Percentiles rank a stretch among this genome's conserved stretches.
Evolutionary conservation across 2,888 invertebrate species (phyloP).

Genomic region (Oscheius sp.): DNA sequence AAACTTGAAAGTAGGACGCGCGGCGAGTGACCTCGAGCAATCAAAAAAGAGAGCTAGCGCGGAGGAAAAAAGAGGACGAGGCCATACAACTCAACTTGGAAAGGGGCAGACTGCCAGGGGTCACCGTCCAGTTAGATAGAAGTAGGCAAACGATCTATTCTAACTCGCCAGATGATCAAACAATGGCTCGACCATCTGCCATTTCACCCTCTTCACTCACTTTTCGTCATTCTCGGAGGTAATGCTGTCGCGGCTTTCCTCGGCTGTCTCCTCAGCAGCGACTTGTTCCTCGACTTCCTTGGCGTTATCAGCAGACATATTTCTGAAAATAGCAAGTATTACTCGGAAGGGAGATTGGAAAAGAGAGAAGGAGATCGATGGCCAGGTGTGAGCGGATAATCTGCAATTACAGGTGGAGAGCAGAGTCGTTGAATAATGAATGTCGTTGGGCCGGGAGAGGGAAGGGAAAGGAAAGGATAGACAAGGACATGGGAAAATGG

Average conservation of each 20-base stretch:
- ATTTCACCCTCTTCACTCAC: slow-evolving; percentile 3
- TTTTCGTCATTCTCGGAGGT: slow-evolving; percentile 24
- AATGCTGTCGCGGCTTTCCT: slow-evolving; percentile 32
- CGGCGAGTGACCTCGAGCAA: neutral
- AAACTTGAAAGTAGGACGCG: neutral
- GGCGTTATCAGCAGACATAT: slow-evolving; percentile 28
- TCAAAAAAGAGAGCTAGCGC: neutral
- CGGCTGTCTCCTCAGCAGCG: slow-evolving; percentile 23
- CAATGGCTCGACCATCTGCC: slow-evolving; percentile 23
- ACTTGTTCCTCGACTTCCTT: slow-evolving; percentile 29
- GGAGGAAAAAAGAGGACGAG: slow-evolving; percentile 21
- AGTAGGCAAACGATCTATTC: neutral
- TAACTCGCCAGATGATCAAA: slow-evolving; percentile 24
- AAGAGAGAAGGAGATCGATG: slow-evolving; percentile 12
- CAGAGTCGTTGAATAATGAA: neutral
- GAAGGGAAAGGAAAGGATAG: neutral
- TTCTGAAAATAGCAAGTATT: neutral
- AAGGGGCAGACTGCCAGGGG: neutral
- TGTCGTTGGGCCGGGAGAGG: neutral
- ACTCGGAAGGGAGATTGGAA: neutral
- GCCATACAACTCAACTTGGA: neutral
- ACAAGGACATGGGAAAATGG: neutral
- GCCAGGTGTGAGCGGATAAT: slow-evolving; percentile 10
- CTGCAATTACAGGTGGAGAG: neutral
- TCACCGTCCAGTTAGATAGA: slow-evolving; percentile 1